phyloP scores from a whole-genome alignment of 2,888 invertebrate species.

The Drosophila setosimentum region DNA sequence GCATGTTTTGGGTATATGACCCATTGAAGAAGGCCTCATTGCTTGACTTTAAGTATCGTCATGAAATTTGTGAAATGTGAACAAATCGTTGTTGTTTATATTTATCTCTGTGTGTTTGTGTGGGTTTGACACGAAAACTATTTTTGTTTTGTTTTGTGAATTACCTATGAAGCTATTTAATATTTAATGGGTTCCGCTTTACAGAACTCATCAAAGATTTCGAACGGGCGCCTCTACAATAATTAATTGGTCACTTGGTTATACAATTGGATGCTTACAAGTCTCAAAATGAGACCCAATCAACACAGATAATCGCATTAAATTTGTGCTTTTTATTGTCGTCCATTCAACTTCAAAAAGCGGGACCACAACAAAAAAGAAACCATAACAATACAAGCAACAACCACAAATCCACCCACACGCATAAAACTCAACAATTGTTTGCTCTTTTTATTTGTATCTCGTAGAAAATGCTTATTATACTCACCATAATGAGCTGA shows the following conservation, averaged over 20 bases:
- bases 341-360: constrained; percentile 36
- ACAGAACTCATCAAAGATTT: neutral
- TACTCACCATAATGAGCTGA: neutral
- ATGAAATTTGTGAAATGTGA: constrained; percentile 23
- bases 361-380: constrained; percentile 22
- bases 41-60: constrained; percentile 38
- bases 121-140: constrained; percentile 39
- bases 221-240: constrained; percentile 8
- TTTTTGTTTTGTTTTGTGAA: constrained; percentile 11
- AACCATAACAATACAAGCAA: constrained; percentile 9
- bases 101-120: constrained; percentile 6
- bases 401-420: constrained; percentile 28
- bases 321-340: constrained; percentile 26
- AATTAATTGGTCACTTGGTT: constrained; percentile 11
- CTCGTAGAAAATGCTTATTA: neutral
- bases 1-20: constrained; percentile 38
- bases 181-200: constrained; percentile 2
- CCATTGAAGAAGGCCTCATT: constrained; percentile 54
- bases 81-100: constrained; percentile 19
- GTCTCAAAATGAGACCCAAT: constrained; percentile 15
- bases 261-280: constrained; percentile 21
- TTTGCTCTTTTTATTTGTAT: constrained; percentile 19
- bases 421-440: constrained; percentile 20
- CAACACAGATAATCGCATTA: constrained; percentile 44
- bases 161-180: constrained; percentile 22